A percentile compares a stretch with the other conserved stretches of the same genome.
Conservation (phyloP, 1,140 invertebrate genomes). For the Sminthurides bifidus region DNA sequence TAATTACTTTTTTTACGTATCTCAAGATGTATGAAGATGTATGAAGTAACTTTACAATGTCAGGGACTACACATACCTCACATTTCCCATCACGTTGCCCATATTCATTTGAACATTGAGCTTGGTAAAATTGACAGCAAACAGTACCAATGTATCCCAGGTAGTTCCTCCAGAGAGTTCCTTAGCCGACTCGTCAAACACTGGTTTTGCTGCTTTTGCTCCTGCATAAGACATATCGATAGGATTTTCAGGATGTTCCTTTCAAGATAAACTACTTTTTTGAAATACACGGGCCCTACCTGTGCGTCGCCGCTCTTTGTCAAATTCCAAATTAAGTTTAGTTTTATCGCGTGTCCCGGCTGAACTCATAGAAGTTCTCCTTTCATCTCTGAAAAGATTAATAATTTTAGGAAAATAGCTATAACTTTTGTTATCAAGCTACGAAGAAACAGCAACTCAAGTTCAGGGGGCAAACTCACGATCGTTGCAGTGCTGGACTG, state of each 20-base stretch:
- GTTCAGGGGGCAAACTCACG: neutral
- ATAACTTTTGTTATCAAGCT: neutral
- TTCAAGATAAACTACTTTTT: neutral
- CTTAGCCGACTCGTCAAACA: conserved; percentile 1
- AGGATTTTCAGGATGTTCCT: too few species aligned
- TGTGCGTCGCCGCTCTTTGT: conserved; percentile 19
- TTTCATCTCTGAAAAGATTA: conserved; percentile 15
- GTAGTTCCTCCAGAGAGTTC: conserved; percentile 9
- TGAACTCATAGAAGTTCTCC: conserved; percentile 19
- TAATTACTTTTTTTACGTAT: neutral
- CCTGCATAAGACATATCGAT: conserved; percentile 12
- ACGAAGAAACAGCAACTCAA: neutral
- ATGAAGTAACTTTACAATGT: neutral
- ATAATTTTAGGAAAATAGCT: neutral
- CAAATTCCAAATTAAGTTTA: conserved; percentile 18
- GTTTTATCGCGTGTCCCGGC: conserved; percentile 15
- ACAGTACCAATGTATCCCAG: conserved; percentile 91
- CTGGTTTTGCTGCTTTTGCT: conserved; percentile 7
- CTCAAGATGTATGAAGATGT: neutral
- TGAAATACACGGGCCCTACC: conserved; percentile 5
- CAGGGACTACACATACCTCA: conserved; percentile 47
- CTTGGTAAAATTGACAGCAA: conserved; percentile 88
- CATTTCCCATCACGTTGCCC: conserved; percentile 97
- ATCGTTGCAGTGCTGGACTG: conserved; percentile 8
- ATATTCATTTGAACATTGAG: conserved; percentile 97